Conservation (phyloP, 2,797 vertebrate species). For the Myripristis jacobus region DNA sequence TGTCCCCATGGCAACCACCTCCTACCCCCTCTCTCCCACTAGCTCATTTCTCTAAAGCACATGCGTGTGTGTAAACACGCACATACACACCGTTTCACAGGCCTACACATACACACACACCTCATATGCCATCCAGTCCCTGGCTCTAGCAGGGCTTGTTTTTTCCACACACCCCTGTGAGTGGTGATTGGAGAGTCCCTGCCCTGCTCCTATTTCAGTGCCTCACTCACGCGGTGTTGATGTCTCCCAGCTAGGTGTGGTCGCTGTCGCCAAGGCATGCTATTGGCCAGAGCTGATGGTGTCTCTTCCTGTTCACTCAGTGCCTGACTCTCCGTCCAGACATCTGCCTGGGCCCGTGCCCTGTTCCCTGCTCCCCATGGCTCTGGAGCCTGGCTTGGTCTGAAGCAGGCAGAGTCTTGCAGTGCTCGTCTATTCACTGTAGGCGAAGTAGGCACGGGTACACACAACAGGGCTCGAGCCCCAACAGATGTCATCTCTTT, state of each 20-base stretch:
- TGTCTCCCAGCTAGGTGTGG: constrained; percentile 78
- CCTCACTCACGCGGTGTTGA: constrained; percentile 70
- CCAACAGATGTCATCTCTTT: constrained; percentile 27
- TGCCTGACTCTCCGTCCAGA: constrained; percentile 48
- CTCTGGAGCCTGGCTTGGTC: constrained; percentile 39
- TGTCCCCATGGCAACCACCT: constrained; percentile 87
- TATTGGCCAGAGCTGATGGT: constrained; percentile 58
- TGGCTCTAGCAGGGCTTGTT: constrained; percentile 75
- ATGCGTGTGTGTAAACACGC: constrained; percentile 61
- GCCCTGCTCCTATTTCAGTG: constrained; percentile 84
- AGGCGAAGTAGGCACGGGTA: constrained; percentile 18
- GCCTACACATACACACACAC: constrained; percentile 27
- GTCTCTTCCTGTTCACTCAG: constrained; percentile 65
- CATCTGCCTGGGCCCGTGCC: constrained; percentile 52
- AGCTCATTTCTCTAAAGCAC: constrained; percentile 72
- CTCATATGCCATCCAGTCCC: constrained; percentile 67
- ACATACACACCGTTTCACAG: constrained; percentile 31
- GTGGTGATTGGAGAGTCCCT: constrained; percentile 78
- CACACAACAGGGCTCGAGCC: constrained; percentile 18
- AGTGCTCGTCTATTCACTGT: constrained; percentile 28
- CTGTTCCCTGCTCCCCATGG: constrained; percentile 21
- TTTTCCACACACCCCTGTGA: constrained; percentile 78
- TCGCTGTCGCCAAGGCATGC: constrained; percentile 54
- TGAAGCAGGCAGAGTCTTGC: neutral
- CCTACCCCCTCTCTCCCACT: constrained; percentile 65